These are phyloP conservation scores for Reinhardtius hippoglossoides DNA, from an alignment of 2,113 vertebrate species.

Conservation along the genomic window DNA sequence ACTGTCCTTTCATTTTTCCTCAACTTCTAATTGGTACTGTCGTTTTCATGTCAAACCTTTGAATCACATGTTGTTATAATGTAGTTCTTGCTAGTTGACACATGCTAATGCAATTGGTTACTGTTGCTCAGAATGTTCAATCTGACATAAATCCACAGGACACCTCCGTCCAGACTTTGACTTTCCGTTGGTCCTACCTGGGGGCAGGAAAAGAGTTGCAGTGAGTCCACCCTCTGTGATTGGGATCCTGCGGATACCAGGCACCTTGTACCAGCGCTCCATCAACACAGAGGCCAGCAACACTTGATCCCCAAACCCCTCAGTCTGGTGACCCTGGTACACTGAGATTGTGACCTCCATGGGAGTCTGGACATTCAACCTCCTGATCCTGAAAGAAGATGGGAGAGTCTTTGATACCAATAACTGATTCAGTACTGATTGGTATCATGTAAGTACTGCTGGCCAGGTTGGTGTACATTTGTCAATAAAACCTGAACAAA, in stretches of 20 bases:
- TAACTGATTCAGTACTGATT: neutral
- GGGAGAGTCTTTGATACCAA: neutral
- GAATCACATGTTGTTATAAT: too few species aligned
- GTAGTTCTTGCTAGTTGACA: too few species aligned
- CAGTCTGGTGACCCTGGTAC: constrained; percentile 65
- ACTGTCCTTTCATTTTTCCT: too few species aligned
- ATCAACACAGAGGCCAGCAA: constrained; percentile 60
- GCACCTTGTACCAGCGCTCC: constrained; percentile 80
- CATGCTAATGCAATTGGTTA: too few species aligned
- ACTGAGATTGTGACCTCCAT: constrained; percentile 74
- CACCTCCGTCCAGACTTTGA: too few species aligned
- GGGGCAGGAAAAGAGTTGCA: constrained; percentile 78
- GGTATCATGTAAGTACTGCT: neutral
- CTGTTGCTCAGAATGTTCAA: too few species aligned
- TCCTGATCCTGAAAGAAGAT: constrained; percentile 72
- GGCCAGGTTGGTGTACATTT: constrained; percentile 63
- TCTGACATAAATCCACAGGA: too few species aligned
- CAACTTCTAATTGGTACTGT: too few species aligned
- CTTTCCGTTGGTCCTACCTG: constrained; percentile 63
- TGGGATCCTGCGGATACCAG: constrained; percentile 72
- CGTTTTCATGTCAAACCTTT: too few species aligned
- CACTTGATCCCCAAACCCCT: constrained; percentile 60
- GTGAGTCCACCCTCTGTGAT: constrained; percentile 62
- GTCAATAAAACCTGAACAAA: too few species aligned
- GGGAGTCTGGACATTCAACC: constrained; percentile 69